These are phyloP conservation scores for Scaptomyza montana DNA, from an alignment of 1,140 invertebrate genomes.

Conservation along the genomic window DNA sequence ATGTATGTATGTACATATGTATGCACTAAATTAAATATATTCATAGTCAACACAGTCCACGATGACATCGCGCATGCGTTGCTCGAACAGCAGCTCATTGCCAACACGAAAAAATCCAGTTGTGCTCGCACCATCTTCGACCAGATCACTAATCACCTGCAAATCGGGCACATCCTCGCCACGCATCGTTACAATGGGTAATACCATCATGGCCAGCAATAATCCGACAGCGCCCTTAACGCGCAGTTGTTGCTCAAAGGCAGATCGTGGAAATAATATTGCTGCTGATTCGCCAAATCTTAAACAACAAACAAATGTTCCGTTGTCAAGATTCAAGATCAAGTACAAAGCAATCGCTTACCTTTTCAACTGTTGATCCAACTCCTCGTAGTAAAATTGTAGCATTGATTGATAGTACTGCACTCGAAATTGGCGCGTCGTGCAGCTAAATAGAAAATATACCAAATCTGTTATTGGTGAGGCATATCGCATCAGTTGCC, in stretches of 20 bases:
- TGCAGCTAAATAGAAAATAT: slow-evolving; percentile 86
- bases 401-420: slow-evolving; percentile 84
- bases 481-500: slow-evolving; percentile 85
- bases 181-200: slow-evolving; percentile 75
- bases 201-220: slow-evolving; percentile 74
- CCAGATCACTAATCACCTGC: slow-evolving; percentile 24
- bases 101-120: slow-evolving; percentile 54
- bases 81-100: slow-evolving; percentile 50
- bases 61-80: slow-evolving; percentile 65
- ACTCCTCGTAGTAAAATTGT: slow-evolving; percentile 85
- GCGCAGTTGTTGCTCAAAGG: slow-evolving; percentile 82
- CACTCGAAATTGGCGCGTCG: slow-evolving; percentile 84
- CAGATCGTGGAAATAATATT: slow-evolving; percentile 83
- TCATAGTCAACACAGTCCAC: slow-evolving; percentile 56
- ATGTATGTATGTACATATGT: too few species aligned
- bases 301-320: not conserved
- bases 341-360: slow-evolving; percentile 14
- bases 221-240: slow-evolving; percentile 77
- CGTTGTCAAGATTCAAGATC: not conserved
- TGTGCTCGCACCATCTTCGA: slow-evolving; percentile 47
- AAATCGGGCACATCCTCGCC: slow-evolving; percentile 21
- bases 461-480: slow-evolving; percentile 86
- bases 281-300: slow-evolving; percentile 83
- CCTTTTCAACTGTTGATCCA: slow-evolving; percentile 77
- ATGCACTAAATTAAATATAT: slow-evolving; percentile 43